Conservation (phyloP, 2,797 vertebrate species). For the Tadarida brasiliensis region DNA sequence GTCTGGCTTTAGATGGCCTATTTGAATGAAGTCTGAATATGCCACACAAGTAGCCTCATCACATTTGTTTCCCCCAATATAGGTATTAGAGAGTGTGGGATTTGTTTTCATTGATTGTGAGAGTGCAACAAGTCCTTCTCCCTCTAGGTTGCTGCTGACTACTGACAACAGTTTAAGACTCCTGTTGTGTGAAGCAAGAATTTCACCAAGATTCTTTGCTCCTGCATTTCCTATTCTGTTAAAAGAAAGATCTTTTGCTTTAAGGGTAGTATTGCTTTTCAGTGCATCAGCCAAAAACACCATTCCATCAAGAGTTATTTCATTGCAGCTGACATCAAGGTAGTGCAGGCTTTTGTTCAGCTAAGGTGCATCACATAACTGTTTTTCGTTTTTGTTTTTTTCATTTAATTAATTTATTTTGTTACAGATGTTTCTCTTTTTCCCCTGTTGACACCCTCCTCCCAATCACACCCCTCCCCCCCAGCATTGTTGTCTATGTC, state of each 20-base stretch:
- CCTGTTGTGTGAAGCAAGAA: slow-evolving; percentile 87
- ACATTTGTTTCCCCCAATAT: slow-evolving; percentile 94
- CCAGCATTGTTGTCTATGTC: too few species aligned
- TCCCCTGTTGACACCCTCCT: too few species aligned
- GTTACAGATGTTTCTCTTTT: too few species aligned
- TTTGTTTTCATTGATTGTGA: slow-evolving; percentile 87
- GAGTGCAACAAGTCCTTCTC: slow-evolving; percentile 91
- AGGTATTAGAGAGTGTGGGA: slow-evolving; percentile 89
- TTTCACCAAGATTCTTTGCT: slow-evolving; percentile 89
- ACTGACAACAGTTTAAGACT: slow-evolving; percentile 90
- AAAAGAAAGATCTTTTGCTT: slow-evolving; percentile 92
- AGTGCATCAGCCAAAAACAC: slow-evolving; percentile 89
- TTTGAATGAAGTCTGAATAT: slow-evolving; percentile 89
- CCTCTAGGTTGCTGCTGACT: slow-evolving; percentile 90
- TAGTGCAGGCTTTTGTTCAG: slow-evolving; percentile 90
- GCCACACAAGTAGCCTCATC: slow-evolving; percentile 90
- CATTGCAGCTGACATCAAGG: slow-evolving; percentile 94
- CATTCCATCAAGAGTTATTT: slow-evolving; percentile 90
- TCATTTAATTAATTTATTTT: too few species aligned
- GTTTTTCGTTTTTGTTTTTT: slow-evolving; percentile 75
- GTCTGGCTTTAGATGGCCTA: slow-evolving; percentile 84
- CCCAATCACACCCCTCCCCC: too few species aligned
- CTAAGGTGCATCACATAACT: slow-evolving; percentile 89
- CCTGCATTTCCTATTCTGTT: slow-evolving; percentile 93
- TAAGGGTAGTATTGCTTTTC: slow-evolving; percentile 87